phyloP scores from a whole-genome alignment of 2,888 invertebrate genomes.

The Tetheella fluctuosa region DNA sequence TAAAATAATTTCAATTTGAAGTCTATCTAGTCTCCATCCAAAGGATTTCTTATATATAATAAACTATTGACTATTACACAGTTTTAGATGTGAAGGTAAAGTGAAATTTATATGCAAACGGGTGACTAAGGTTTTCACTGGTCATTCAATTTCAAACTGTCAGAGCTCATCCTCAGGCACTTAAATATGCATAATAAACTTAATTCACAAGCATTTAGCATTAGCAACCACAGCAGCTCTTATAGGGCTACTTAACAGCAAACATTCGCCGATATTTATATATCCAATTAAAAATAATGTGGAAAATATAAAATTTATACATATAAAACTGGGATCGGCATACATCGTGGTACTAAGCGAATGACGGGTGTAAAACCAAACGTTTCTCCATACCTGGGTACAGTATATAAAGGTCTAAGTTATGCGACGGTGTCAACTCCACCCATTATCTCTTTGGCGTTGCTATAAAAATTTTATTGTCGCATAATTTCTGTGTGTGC shows the following conservation, averaged over 20 bases:
- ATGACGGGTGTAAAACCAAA: constrained; percentile 37
- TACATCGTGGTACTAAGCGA: constrained; percentile 31
- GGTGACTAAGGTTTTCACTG: background rate
- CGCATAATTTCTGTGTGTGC: constrained; percentile 45
- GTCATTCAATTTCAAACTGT: background rate
- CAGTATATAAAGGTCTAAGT: constrained; percentile 18
- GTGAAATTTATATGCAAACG: background rate
- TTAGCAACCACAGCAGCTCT: background rate
- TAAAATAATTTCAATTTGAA: too few relatives aligned
- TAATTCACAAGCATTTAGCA: background rate
- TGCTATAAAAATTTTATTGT: constrained; percentile 28
- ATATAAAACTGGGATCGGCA: constrained; percentile 16
- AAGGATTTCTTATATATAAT: too few relatives aligned
- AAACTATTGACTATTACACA: too few relatives aligned
- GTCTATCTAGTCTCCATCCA: too few relatives aligned
- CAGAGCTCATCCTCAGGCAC: background rate
- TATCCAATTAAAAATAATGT: constrained; percentile 1
- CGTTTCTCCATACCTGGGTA: constrained; percentile 14
- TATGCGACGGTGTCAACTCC: constrained; percentile 13
- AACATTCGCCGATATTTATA: constrained; percentile 6
- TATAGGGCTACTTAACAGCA: background rate
- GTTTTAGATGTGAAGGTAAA: background rate
- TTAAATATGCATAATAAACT: background rate
- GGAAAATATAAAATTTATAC: constrained; percentile 6
- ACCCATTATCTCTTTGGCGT: constrained; percentile 11